Evolutionary conservation across 2,888 invertebrate species (phyloP).

Genomic region (Balanococcus diminutus): DNA sequence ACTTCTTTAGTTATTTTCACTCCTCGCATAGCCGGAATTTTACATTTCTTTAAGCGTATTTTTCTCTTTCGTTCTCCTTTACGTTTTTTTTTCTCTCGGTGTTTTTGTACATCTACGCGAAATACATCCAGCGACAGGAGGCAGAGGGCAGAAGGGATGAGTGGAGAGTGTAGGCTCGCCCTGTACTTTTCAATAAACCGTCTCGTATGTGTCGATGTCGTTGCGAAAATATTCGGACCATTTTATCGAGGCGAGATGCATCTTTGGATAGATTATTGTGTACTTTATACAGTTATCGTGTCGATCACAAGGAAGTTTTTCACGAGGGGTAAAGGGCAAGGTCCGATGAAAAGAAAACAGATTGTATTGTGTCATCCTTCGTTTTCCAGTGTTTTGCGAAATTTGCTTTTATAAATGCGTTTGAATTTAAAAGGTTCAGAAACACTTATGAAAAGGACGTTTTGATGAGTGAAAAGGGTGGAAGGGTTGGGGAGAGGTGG

Average conservation of each 20-base stretch:
- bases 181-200: constrained; percentile 2
- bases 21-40: not conserved
- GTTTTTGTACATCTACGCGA: not conserved
- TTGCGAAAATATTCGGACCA: constrained; percentile 13
- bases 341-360: not conserved
- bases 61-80: not conserved
- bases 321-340: not conserved
- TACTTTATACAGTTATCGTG: not conserved
- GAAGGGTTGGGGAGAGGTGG: not conserved
- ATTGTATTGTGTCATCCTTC: not conserved
- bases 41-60: constrained; percentile 31
- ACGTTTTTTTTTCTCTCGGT: not conserved
- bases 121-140: not conserved
- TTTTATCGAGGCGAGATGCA: not conserved
- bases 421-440: no score
- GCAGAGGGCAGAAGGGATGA: not conserved
- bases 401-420: not conserved
- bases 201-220: not conserved
- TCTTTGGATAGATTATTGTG: not conserved
- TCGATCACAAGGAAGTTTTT: not conserved
- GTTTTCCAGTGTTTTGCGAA: not conserved
- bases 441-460: no score
- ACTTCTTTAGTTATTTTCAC: constrained; percentile 16
- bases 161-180: no score
- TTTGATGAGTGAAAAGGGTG: not conserved